Evolutionary conservation across 2,797 vertebrate species (phyloP).

Genomic region (Eospalax fontanierii): DNA sequence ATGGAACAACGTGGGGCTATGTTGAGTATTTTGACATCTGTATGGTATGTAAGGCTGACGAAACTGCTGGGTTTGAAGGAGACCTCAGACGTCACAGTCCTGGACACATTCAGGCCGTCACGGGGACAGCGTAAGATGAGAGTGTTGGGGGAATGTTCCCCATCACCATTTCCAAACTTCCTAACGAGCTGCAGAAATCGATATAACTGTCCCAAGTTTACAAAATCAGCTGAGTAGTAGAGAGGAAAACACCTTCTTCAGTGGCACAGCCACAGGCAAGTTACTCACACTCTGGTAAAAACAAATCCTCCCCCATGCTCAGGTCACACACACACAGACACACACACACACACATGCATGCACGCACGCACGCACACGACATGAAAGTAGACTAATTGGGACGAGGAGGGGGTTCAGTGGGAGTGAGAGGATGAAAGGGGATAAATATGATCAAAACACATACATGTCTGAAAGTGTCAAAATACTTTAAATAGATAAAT

Average conservation of each 20-base stretch:
- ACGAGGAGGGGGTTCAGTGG: background rate
- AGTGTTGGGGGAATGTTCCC: background rate
- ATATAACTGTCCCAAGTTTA: slow-evolving; percentile 1
- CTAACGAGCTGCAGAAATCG: slow-evolving; percentile 19
- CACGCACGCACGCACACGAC: no score
- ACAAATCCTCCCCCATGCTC: background rate
- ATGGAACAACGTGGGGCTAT: background rate
- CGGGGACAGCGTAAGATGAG: background rate
- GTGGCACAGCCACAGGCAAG: no score
- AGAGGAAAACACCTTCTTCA: background rate
- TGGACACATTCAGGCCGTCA: background rate
- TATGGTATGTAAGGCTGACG: background rate
- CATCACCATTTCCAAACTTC: slow-evolving; percentile 44
- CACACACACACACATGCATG: background rate
- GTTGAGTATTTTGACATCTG: slow-evolving; percentile 5
- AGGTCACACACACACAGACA: background rate
- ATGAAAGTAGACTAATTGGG: background rate
- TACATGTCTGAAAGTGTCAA: background rate
- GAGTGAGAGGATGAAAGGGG: background rate
- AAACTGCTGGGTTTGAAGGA: slow-evolving; percentile 23
- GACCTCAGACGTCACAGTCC: background rate
- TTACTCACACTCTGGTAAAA: background rate
- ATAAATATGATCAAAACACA: background rate
- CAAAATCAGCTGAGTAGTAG: background rate
- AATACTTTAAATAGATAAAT: background rate